A percentile compares a stretch with the other conserved stretches of the same genome.
Evolutionary conservation across 2,888 invertebrate genomes (phyloP).

Genomic region (Cephus rjabovi): DNA sequence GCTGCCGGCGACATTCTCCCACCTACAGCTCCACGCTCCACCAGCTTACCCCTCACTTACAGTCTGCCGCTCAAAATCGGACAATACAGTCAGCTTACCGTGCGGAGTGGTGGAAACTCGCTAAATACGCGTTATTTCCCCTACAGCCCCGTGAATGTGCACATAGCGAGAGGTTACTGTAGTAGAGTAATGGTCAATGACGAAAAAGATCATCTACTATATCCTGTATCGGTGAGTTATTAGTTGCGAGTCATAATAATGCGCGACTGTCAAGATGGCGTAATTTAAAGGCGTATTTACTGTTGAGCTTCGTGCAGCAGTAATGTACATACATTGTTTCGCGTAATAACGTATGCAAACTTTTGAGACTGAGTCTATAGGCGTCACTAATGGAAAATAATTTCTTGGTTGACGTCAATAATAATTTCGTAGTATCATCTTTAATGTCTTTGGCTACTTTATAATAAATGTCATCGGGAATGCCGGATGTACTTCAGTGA

Average conservation of each 20-base stretch:
- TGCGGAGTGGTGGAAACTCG: not conserved
- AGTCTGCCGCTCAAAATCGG: too few relatives aligned
- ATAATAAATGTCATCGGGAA: not conserved
- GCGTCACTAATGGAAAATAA: not conserved
- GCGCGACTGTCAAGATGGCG: not conserved
- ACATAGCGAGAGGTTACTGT: not conserved
- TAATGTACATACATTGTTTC: not conserved
- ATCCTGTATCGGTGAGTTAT: not conserved
- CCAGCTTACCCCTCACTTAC: not conserved
- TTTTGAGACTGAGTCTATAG: not conserved
- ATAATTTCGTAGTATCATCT: not conserved
- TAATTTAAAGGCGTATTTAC: not conserved
- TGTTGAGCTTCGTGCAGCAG: not conserved
- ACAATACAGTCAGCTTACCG: too few relatives aligned
- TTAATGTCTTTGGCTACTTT: not conserved
- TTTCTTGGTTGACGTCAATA: not conserved
- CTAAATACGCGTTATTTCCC: not conserved
- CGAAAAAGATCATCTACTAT: not conserved
- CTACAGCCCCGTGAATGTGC: not conserved
- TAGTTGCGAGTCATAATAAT: not conserved
- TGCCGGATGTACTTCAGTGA: not conserved
- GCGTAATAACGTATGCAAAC: not conserved
- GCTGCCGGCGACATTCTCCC: conserved; percentile 10
- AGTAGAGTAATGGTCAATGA: not conserved
- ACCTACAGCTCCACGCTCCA: conserved; percentile 6